Evolutionary conservation across 1,140 invertebrate species (phyloP).

Genomic region (Schlechtendalia chinensis): DNA sequence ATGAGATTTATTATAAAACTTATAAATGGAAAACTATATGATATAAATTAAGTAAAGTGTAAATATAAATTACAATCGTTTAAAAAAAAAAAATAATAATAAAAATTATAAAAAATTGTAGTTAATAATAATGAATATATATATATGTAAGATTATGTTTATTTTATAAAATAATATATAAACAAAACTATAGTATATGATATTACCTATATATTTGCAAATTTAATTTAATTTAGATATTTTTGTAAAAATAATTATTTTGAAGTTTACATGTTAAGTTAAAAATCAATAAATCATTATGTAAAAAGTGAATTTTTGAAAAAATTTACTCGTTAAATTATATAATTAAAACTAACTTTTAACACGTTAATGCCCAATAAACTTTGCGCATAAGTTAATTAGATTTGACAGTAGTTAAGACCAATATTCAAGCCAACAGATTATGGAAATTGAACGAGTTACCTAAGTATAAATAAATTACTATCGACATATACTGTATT

Average conservation of each 20-base stretch:
- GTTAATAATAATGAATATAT: neutral
- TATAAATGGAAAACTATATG: neutral
- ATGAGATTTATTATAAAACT: neutral
- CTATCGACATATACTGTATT: neutral
- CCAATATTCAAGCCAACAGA: neutral
- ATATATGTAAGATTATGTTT: too few species aligned
- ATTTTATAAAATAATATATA: too few species aligned
- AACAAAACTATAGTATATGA: too few species aligned
- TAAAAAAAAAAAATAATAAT: neutral
- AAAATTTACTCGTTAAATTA: too few species aligned
- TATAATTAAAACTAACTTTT: too few species aligned
- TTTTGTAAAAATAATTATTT: too few species aligned
- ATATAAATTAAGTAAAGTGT: neutral
- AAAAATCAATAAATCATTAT: neutral
- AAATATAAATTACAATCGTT: neutral
- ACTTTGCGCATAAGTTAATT: slow-evolving; percentile 16
- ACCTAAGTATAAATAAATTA: neutral
- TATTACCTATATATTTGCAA: too few species aligned
- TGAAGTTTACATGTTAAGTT: too few species aligned
- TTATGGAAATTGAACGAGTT: slow-evolving; percentile 7
- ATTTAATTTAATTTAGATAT: too few species aligned
- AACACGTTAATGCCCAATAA: too few species aligned
- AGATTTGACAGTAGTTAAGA: slow-evolving; percentile 3
- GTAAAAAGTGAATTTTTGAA: neutral
- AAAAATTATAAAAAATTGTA: neutral